These are phyloP conservation scores for Periplaneta americana DNA, from an alignment of 1,140 invertebrate genomes.

Conservation along the genomic window DNA sequence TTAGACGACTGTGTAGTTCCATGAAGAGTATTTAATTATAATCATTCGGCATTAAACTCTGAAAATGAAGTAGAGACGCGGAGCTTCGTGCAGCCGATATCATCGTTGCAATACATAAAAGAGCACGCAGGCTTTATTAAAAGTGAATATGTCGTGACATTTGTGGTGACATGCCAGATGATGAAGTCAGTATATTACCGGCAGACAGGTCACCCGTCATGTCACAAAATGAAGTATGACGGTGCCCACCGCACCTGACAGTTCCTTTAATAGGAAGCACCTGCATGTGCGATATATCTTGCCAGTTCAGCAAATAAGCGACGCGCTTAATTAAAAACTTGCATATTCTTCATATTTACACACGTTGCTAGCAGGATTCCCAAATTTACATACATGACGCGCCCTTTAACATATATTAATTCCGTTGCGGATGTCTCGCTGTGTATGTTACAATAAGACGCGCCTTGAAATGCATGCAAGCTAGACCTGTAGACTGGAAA, in stretches of 20 bases:
- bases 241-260: neutral
- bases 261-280: neutral
- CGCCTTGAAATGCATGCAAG: no score
- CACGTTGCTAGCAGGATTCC: neutral
- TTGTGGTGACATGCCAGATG: neutral
- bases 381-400: neutral
- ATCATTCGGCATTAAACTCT: neutral
- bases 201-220: neutral
- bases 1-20: neutral
- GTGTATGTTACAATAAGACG: no score
- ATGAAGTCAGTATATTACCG: neutral
- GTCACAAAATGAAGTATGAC: neutral
- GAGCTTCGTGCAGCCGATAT: neutral
- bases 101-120: neutral
- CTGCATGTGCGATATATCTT: neutral
- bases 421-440: no score
- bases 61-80: neutral
- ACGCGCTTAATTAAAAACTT: neutral
- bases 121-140: neutral
- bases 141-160: neutral
- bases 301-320: neutral
- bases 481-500: no score
- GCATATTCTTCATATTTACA: neutral
- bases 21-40: no score
- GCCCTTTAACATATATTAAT: no score